These are phyloP conservation scores for Corvus cornix DNA, from an alignment of 2,113 vertebrate species.

Conservation along the genomic window DNA sequence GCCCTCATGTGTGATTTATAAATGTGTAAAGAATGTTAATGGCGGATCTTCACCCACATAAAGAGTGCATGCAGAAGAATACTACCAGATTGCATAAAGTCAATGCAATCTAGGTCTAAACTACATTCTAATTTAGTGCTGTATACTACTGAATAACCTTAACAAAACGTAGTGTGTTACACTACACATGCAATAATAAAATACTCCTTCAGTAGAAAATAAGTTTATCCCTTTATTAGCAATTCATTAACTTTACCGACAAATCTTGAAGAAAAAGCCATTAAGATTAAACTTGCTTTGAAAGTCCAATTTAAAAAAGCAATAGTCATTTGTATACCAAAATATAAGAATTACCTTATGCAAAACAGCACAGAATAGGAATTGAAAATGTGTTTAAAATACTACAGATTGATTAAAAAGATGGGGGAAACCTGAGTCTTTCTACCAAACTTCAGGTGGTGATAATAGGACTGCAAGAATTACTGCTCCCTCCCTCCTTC, in stretches of 20 bases:
- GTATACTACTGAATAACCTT: neutral
- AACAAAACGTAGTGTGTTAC: neutral
- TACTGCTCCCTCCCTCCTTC: neutral
- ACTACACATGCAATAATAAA: neutral
- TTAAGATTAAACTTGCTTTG: neutral
- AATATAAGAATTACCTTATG: neutral
- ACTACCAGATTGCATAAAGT: neutral
- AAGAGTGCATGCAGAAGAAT: neutral
- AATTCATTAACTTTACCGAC: neutral
- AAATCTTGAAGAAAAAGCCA: neutral
- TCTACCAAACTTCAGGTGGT: neutral
- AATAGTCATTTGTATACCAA: neutral
- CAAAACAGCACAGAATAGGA: neutral
- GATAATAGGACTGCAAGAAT: neutral
- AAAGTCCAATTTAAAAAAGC: neutral
- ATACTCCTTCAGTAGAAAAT: neutral
- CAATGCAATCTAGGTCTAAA: neutral
- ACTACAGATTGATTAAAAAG: neutral
- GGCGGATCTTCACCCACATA: neutral
- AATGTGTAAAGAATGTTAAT: neutral
- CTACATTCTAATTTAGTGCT: neutral
- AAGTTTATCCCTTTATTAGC: neutral
- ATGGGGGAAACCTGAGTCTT: neutral
- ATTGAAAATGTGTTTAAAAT: neutral
- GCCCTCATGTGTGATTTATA: neutral